phyloP scores from a whole-genome alignment of 1,140 invertebrate genomes.

The Drosophila hydei region DNA sequence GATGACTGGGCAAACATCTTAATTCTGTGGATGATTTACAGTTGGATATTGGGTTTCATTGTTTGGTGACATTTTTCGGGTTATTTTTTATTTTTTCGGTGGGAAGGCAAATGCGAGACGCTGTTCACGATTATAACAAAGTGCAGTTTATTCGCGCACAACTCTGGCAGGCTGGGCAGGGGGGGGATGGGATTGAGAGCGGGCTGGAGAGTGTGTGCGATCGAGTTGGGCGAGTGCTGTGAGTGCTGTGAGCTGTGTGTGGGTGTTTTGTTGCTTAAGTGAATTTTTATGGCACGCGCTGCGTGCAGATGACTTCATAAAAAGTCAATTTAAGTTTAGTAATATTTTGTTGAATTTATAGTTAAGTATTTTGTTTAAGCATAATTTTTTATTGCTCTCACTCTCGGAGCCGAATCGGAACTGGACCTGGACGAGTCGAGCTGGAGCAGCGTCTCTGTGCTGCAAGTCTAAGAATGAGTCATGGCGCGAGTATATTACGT shows the following conservation, averaged over 20 bases:
- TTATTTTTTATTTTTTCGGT: slow-evolving; percentile 11
- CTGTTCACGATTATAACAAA: slow-evolving; percentile 35
- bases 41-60: slow-evolving; percentile 70
- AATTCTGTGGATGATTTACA: slow-evolving; percentile 77
- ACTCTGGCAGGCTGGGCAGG: background rate
- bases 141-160: slow-evolving; percentile 48
- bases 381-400: slow-evolving; percentile 66
- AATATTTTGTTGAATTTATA: slow-evolving; percentile 81
- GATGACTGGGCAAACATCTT: slow-evolving; percentile 56
- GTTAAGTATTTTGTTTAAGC: slow-evolving; percentile 77
- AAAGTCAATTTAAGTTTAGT: slow-evolving; percentile 80
- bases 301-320: slow-evolving; percentile 68
- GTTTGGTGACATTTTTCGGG: slow-evolving; percentile 58
- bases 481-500: slow-evolving; percentile 78
- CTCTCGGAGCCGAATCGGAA: slow-evolving; percentile 1
- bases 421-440: background rate
- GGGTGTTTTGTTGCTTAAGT: slow-evolving; percentile 54
- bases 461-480: slow-evolving; percentile 56
- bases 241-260: slow-evolving; percentile 24
- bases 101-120: slow-evolving; percentile 21
- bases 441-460: background rate
- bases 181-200: no score
- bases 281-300: slow-evolving; percentile 79
- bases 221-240: background rate
- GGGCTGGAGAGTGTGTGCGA: background rate